phyloP scores from a whole-genome alignment of 2,888 invertebrate genomes.

The Oscheius myriophilus region DNA sequence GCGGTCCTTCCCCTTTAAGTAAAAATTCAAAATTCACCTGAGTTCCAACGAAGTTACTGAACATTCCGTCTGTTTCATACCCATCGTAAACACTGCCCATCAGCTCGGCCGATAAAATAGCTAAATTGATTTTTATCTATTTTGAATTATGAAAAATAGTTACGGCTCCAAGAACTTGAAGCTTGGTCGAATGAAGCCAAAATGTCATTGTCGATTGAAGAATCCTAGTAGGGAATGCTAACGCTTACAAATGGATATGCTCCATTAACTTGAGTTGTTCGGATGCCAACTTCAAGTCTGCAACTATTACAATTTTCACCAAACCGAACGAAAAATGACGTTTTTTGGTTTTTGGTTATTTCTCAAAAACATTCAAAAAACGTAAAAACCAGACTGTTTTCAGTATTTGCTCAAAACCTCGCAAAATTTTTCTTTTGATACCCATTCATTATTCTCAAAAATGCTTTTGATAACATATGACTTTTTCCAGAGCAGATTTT shows the following conservation, averaged over 20 bases:
- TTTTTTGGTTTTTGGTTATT: too few relatives aligned
- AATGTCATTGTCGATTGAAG: conserved; percentile 12
- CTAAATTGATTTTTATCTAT: conserved; percentile 5
- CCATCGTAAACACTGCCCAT: conserved; percentile 21
- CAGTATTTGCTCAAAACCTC: too few relatives aligned
- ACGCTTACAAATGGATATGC: conserved; percentile 13
- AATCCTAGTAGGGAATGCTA: conserved; percentile 25
- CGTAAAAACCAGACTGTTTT: too few relatives aligned
- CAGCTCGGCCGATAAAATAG: conserved; percentile 20
- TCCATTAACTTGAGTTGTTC: conserved; percentile 21
- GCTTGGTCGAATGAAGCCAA: background rate
- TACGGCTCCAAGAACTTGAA: conserved; percentile 2
- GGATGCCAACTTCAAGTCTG: conserved; percentile 28
- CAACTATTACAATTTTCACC: too few relatives aligned
- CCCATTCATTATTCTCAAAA: too few relatives aligned
- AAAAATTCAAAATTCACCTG: conserved; percentile 12
- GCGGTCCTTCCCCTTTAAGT: too few relatives aligned
- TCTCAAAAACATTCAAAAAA: too few relatives aligned
- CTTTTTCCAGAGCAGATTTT: too few relatives aligned
- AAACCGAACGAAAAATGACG: too few relatives aligned
- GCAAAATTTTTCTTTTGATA: too few relatives aligned
- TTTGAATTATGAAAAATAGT: background rate
- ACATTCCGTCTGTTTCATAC: conserved; percentile 10
- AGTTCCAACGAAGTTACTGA: conserved; percentile 21
- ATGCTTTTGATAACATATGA: too few relatives aligned